A percentile compares a stretch with the other conserved stretches of the same genome.
Evolutionary conservation across 2,113 vertebrate genomes (phyloP).

Genomic region (Dendropsophus ebraccatus): DNA sequence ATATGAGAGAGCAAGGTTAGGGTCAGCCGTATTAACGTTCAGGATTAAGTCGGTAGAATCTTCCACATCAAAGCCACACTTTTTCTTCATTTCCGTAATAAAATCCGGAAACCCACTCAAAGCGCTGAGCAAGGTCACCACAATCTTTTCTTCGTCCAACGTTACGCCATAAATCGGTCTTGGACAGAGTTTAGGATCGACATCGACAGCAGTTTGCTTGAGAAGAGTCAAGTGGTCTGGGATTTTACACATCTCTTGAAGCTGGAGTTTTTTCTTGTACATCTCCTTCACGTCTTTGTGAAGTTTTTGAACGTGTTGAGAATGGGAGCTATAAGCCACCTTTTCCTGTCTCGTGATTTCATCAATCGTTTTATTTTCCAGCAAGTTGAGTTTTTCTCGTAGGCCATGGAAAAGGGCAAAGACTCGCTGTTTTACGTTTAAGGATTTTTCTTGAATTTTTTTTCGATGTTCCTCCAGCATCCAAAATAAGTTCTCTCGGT

Average conservation of each 20-base stretch:
- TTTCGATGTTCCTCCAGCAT: background rate
- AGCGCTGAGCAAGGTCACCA: background rate
- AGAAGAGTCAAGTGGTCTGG: conserved; percentile 20
- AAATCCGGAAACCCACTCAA: background rate
- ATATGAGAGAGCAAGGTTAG: conserved; percentile 11
- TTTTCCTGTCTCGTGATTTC: conserved; percentile 20
- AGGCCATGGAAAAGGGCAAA: conserved; percentile 13
- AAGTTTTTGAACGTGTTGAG: background rate
- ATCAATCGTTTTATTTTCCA: conserved; percentile 4
- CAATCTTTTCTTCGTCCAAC: background rate
- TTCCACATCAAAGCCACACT: background rate
- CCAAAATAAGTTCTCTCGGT: background rate
- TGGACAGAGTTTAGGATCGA: background rate
- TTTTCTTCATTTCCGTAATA: conserved; percentile 14
- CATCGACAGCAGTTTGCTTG: conserved; percentile 1
- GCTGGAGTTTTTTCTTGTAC: background rate
- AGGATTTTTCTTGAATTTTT: background rate
- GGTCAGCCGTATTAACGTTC: conserved; percentile 39
- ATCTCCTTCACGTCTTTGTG: background rate
- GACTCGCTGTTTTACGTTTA: background rate
- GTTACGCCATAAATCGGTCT: background rate
- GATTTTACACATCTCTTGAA: background rate
- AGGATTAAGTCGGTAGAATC: background rate
- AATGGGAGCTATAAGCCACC: background rate
- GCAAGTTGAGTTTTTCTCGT: background rate